A percentile compares a stretch with the other conserved stretches of the same genome.
These are phyloP conservation scores for Abrostola triplasia DNA, from an alignment of 2,888 invertebrate genomes.

Conservation along the genomic window DNA sequence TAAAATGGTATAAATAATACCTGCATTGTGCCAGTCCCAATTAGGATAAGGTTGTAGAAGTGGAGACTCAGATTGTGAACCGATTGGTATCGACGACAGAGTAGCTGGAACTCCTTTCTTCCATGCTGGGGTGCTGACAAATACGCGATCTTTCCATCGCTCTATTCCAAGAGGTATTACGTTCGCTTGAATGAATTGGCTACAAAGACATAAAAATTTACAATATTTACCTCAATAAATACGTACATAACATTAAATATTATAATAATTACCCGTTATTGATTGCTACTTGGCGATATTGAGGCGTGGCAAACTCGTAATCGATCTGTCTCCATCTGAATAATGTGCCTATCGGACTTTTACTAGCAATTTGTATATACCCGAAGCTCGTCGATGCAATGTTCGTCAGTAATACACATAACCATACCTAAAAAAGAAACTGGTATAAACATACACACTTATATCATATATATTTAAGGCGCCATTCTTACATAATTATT, in stretches of 20 bases:
- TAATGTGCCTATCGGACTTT: slow-evolving; percentile 72
- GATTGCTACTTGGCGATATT: slow-evolving; percentile 68
- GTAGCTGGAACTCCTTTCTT: slow-evolving; percentile 93
- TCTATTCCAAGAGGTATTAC: slow-evolving; percentile 93
- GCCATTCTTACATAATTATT: not conserved
- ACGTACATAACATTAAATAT: not conserved
- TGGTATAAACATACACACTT: not conserved
- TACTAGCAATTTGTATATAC: slow-evolving; percentile 53
- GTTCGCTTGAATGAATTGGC: slow-evolving; percentile 90
- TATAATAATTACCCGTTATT: slow-evolving; percentile 67
- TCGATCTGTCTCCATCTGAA: slow-evolving; percentile 85
- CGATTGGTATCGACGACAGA: slow-evolving; percentile 89
- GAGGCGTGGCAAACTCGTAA: slow-evolving; percentile 67
- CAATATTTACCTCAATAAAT: no score
- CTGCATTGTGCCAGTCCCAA: slow-evolving; percentile 91
- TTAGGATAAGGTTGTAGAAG: slow-evolving; percentile 91
- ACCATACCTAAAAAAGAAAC: slow-evolving; percentile 37
- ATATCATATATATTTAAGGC: not conserved
- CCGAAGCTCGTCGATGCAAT: slow-evolving; percentile 49
- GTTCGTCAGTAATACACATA: slow-evolving; percentile 44
- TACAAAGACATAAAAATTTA: slow-evolving; percentile 54
- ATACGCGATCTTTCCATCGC: slow-evolving; percentile 90
- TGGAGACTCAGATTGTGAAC: slow-evolving; percentile 87
- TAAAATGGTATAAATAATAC: slow-evolving; percentile 52
- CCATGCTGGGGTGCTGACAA: slow-evolving; percentile 93